Evolutionary conservation across 2,797 vertebrate species (phyloP), one percentile per base, ranked within the genome.

Genomic region (Novumbra hubbsi): DNA sequence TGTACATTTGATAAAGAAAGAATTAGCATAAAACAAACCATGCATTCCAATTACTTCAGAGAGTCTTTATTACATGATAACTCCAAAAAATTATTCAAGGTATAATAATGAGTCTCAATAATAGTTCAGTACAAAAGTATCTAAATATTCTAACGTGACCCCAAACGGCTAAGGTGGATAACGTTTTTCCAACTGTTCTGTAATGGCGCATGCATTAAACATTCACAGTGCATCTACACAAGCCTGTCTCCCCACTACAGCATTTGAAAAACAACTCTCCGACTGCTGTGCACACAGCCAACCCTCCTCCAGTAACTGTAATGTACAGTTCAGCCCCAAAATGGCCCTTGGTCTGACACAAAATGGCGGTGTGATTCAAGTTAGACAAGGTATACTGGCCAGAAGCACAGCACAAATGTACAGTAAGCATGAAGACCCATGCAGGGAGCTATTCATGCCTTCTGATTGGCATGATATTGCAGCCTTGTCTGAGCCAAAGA

Each of bases 51-150:
- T 14, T 2, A 16, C 16, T 38, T 45, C 60, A 21, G 41, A 34
- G 62, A 66, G 72, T 70, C 60, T 78, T 78, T 78, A 78, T 78
- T 78, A 21, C 65, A 70, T 73, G 76, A 68, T 49, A 68, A 73
- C 55, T 73, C 68, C 63, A 45, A 19, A 21, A 55, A 64, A 69
- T 64, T 64, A 24, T 60, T 72, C 38, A 67, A 72, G 64, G n/a
- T 57, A 41, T 64, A 68, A 57, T 60, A 27, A 76, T 48, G 49
- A 71, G 73, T 71, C 12, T 57, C 30, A 71, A 66, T 63, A 63
- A 63, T 69, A 73, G 71, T 70, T 34, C 48, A 28, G 68, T 77
- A 73, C 60, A 71, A 73, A 73, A 73, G 67, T 65, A 70, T 60
- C 62, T 65, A 67, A 71, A 67, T 63, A 1, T 30, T 48, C 68